Base-by-base conservation (phyloP, 2,113 vertebrate genomes). In the Cacatua alba region DNA sequence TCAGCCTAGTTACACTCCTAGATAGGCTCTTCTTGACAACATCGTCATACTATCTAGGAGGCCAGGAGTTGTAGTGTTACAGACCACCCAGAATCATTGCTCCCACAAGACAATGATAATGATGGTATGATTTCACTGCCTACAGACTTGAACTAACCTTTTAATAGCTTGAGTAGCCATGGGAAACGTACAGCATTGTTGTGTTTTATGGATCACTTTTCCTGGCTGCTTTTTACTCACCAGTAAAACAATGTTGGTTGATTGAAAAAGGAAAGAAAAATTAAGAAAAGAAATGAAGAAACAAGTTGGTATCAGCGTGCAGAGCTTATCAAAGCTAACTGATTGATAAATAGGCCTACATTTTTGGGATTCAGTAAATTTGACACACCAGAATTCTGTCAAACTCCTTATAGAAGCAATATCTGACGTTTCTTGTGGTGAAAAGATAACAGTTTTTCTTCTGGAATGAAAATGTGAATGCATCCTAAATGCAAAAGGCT, bases 11-110 rank as follows among this genome's bases (percentile, higher is more conserved):
- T 95, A 63, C 48, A 19, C 84, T 79, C 63, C 74, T 85, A 86
- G 91, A 74, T 31, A 70, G 96, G 83, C 86, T 92, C 60, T 89
- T 92, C 83, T 94, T 92, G 77, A 94, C 90, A 82, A 62, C 75
- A 69, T 82, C 3, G 25, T 84, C 95, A 79, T 71, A 67, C 69
- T 76, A 49, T 84, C 90, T 77, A 39, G 49, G 84, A 86, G 49
- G 63, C 77, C 52, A 35, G 49, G 88, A 94, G 84, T 13, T 87
- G 87, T 20, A 51, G 84, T 52, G 84, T 80, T 75, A 79, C 90
- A 91, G 97, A 95, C 96, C 96, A 96, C 97, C 96, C 97, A 95
- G 87, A 88, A 39, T 41, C 92, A 79, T 85, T 89, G 76, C 92
- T 96, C 89, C 95, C 81, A 52, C 70, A 55, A 84, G 91, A 84